A percentile compares a stretch with the other conserved stretches of the same genome.
These are phyloP conservation scores for Paralichthys olivaceus DNA, from an alignment of 2,113 vertebrate species.

Conservation along the genomic window DNA sequence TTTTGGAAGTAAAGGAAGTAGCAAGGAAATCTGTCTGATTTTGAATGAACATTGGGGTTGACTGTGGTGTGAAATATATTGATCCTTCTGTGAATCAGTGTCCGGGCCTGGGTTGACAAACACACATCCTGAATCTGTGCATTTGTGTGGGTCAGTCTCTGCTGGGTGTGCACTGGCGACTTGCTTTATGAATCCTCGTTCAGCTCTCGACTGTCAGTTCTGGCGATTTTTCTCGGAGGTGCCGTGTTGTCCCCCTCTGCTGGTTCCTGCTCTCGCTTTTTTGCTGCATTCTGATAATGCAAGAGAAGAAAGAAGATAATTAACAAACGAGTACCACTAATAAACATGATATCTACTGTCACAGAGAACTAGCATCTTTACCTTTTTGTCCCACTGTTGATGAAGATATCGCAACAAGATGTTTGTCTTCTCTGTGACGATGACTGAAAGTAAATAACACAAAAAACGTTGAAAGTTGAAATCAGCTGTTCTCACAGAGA, in stretches of 20 bases:
- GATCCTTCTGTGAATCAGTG: constrained; percentile 22
- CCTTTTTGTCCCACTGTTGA: constrained; percentile 99
- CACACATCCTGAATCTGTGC: constrained; percentile 23
- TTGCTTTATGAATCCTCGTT: constrained; percentile 88
- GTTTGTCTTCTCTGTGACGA: constrained; percentile 97
- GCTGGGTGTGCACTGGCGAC: not conserved
- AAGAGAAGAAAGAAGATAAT: not conserved
- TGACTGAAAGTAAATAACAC: constrained; percentile 83
- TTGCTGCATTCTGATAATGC: constrained; percentile 88
- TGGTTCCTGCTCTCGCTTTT: constrained; percentile 94
- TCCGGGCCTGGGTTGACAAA: constrained; percentile 33
- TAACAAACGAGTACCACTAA: not conserved
- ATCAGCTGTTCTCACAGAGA: too few relatives aligned
- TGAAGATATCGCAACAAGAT: constrained; percentile 95
- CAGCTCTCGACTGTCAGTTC: constrained; percentile 90
- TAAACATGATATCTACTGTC: not conserved
- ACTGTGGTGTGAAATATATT: constrained; percentile 25
- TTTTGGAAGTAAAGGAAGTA: constrained; percentile 16
- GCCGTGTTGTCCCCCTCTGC: constrained; percentile 87
- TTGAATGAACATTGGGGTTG: not conserved
- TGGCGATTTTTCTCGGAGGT: constrained; percentile 89
- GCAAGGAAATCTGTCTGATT: not conserved
- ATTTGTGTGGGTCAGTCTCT: constrained; percentile 41
- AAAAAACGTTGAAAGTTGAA: too few relatives aligned
- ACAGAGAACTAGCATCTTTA: constrained; percentile 47